Evolutionary conservation across 2,113 vertebrate species (phyloP).

Genomic region (Desmodus rotundus): DNA sequence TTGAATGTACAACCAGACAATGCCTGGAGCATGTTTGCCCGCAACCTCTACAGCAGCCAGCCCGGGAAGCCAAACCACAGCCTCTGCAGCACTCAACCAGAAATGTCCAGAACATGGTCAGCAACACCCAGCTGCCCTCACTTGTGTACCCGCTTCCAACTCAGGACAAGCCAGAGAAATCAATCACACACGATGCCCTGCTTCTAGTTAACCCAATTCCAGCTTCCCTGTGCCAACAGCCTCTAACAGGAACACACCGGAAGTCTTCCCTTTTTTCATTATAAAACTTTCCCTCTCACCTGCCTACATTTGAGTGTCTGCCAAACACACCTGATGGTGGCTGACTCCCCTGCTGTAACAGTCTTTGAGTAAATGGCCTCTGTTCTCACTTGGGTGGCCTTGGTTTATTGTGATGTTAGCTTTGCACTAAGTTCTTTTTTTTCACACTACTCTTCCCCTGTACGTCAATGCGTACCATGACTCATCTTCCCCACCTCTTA

Average conservation of each 20-base stretch:
- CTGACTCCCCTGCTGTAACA: not conserved
- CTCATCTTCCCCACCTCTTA: not conserved
- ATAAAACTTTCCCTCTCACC: not conserved
- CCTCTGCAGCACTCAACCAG: not conserved
- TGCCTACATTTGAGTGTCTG: not conserved
- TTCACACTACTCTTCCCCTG: not conserved
- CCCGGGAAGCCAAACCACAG: no score
- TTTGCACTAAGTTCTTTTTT: not conserved
- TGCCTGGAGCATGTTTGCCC: not conserved
- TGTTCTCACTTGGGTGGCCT: not conserved
- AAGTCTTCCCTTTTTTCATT: no score
- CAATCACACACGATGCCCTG: accelerated
- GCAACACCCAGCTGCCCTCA: no score
- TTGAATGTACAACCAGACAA: no score
- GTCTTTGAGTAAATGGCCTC: not conserved
- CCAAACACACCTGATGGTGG: accelerated
- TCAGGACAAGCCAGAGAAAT: not conserved
- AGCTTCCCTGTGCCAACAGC: not conserved
- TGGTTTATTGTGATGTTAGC: not conserved
- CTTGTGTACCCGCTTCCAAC: not conserved
- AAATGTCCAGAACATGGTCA: not conserved
- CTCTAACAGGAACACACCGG: not conserved
- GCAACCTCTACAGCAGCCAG: not conserved
- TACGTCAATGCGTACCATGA: accelerated
- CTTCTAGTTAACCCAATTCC: not conserved